These are phyloP conservation scores for Apantesis nais DNA, from an alignment of 2,888 invertebrate species.

Conservation along the genomic window DNA sequence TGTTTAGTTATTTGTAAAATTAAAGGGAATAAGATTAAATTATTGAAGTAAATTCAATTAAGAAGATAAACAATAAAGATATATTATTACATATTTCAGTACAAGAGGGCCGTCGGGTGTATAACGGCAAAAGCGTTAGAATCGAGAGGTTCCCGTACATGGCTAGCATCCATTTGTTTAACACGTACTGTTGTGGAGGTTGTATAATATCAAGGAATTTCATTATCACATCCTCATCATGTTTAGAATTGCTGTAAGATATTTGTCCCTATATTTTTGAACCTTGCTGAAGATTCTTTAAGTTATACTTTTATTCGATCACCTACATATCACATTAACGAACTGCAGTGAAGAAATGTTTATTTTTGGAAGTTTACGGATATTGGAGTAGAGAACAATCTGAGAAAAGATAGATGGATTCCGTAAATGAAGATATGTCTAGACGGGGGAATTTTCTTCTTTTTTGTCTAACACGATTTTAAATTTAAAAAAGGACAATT, in stretches of 20 bases:
- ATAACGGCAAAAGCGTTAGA: conserved; percentile 33
- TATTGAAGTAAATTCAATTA: no score
- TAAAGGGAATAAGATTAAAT: no score
- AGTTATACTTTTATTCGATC: neutral
- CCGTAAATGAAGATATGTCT: no score
- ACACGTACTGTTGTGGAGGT: conserved; percentile 53
- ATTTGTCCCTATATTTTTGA: neutral
- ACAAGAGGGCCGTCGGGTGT: neutral
- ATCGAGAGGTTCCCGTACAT: conserved; percentile 55
- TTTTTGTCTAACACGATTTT: no score
- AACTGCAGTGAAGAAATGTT: no score
- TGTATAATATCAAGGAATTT: conserved; percentile 56
- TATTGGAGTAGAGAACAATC: no score
- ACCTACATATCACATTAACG: no score
- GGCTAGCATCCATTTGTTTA: conserved; percentile 52
- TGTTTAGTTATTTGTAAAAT: no score
- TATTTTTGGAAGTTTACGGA: no score
- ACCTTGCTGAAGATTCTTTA: neutral
- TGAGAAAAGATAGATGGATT: no score
- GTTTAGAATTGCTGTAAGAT: conserved; percentile 41
- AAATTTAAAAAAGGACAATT: no score
- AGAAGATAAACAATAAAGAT: neutral
- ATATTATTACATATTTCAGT: neutral
- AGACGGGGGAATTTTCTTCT: no score
- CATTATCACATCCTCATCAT: conserved; percentile 62